Evolutionary conservation across 2,113 vertebrate genomes (phyloP).

Genomic region (Bothrops jararaca): DNA sequence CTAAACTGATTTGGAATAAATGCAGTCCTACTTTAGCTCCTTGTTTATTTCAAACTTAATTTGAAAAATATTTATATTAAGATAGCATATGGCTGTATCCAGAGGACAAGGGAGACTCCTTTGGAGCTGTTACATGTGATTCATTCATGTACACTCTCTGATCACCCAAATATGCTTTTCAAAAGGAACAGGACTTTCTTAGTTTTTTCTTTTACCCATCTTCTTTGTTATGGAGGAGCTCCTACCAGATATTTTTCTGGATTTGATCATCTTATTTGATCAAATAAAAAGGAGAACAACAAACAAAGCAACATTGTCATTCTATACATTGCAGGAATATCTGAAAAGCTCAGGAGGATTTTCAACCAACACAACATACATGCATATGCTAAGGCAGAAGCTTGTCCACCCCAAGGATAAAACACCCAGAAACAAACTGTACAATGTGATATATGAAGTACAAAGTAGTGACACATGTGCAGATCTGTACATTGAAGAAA

Average conservation of each 20-base stretch:
- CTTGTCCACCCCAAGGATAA: no score
- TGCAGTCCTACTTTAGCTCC: not conserved
- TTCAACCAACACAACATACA: no score
- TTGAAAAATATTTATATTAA: not conserved
- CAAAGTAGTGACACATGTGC: no score
- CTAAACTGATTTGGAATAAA: not conserved
- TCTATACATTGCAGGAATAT: not conserved
- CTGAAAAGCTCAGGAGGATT: not conserved
- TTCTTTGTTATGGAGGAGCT: not conserved
- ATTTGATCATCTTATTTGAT: not conserved
- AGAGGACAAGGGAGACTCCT: not conserved
- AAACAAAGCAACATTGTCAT: not conserved
- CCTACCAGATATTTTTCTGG: not conserved
- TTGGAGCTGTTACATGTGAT: not conserved
- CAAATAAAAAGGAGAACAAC: not conserved
- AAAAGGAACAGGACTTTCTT: not conserved
- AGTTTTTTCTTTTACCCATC: not conserved
- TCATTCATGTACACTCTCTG: not conserved
- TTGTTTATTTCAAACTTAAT: slow-evolving; percentile 1
- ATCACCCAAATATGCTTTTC: not conserved
- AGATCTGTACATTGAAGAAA: no score
- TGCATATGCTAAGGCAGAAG: no score
- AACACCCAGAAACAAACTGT: no score
- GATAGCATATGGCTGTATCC: not conserved
- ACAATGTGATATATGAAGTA: no score